phyloP scores from a whole-genome alignment of 2,113 vertebrate species.

The Brachypodius melanocephalos region DNA sequence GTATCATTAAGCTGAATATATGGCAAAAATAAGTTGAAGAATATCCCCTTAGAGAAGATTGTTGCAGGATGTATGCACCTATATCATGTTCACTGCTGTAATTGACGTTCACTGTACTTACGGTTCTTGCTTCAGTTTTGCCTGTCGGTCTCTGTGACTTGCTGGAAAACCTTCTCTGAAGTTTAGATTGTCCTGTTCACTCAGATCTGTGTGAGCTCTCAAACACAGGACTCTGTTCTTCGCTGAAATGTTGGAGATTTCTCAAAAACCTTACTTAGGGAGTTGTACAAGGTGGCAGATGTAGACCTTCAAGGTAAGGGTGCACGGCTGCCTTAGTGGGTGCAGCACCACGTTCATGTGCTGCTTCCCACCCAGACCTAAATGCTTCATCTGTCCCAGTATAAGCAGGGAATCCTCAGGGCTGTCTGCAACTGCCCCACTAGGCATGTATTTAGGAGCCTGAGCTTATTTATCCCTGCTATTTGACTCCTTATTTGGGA shows the following conservation, averaged over 20 bases:
- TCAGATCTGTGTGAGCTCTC: background rate
- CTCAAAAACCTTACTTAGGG: background rate
- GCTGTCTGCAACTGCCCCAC: background rate
- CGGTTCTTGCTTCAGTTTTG: background rate
- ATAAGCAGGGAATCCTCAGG: background rate
- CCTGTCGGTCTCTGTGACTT: background rate
- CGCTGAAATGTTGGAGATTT: background rate
- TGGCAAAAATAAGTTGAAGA: background rate
- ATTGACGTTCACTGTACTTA: background rate
- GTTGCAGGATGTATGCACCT: background rate
- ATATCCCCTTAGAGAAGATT: background rate
- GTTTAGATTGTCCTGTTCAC: background rate
- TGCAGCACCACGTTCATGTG: accelerated
- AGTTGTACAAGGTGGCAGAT: background rate
- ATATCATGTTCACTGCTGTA: accelerated
- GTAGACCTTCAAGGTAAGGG: background rate
- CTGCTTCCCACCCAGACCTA: background rate
- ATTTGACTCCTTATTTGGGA: background rate
- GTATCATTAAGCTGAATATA: background rate
- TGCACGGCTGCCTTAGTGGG: accelerated
- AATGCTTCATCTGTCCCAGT: background rate
- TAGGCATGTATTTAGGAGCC: background rate
- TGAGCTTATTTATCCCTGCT: background rate
- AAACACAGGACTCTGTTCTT: background rate
- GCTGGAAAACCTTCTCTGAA: background rate